phyloP scores from a whole-genome alignment of 2,113 vertebrate species.

The Cinclus mexicanus region DNA sequence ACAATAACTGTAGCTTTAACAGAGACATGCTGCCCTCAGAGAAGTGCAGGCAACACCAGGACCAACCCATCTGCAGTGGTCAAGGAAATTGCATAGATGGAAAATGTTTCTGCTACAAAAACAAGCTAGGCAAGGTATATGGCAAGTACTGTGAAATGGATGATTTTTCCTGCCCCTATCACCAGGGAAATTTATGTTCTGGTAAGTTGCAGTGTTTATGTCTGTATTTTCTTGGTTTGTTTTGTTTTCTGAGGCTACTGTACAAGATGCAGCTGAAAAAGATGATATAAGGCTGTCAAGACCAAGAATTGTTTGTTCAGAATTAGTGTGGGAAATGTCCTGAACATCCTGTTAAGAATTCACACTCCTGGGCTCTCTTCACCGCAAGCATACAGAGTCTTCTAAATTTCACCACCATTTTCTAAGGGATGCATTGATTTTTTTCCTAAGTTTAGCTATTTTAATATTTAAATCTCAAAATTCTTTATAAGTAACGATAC shows the following conservation, averaged over 20 bases:
- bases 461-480: not conserved
- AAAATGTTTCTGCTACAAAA: slow-evolving; percentile 87
- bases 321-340: not conserved
- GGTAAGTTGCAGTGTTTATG: slow-evolving; percentile 75
- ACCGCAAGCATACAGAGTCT: not conserved
- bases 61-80: slow-evolving; percentile 83
- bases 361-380: not conserved
- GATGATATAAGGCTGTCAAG: not conserved
- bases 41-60: slow-evolving; percentile 70
- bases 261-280: not conserved
- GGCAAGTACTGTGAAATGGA: slow-evolving; percentile 94
- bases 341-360: not conserved
- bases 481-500: not conserved
- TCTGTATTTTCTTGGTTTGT: not conserved
- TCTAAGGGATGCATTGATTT: not conserved
- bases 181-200: slow-evolving; percentile 84
- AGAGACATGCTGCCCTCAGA: slow-evolving; percentile 34
- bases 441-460: not conserved
- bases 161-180: slow-evolving; percentile 92
- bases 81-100: slow-evolving; percentile 88
- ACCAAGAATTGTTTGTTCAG: not conserved
- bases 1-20: slow-evolving; percentile 48
- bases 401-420: not conserved
- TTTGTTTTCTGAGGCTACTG: not conserved
- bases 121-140: slow-evolving; percentile 84